Conservation (phyloP, 2,113 vertebrate genomes). For the Sylvilagus bachmani region DNA sequence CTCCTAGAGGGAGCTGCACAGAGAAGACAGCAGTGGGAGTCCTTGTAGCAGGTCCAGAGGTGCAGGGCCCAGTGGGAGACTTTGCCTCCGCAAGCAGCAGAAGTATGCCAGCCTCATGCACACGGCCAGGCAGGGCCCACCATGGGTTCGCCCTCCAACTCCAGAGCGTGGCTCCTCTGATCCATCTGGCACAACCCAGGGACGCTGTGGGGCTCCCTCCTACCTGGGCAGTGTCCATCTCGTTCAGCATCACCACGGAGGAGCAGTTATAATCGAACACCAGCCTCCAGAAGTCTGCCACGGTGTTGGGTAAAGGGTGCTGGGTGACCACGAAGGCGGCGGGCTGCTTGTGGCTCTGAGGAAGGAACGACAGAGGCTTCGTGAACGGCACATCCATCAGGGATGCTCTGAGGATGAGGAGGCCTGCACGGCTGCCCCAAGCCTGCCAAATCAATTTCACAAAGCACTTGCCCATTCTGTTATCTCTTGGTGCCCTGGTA, state of each 20-base stretch:
- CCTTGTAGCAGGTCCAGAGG: background rate
- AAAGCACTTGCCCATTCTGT: slow-evolving; percentile 83
- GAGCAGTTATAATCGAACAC: slow-evolving; percentile 99
- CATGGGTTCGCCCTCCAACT: background rate
- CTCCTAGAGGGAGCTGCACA: background rate
- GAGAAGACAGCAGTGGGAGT: background rate
- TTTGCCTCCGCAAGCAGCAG: background rate
- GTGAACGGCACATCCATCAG: slow-evolving; percentile 77
- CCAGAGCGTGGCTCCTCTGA: background rate
- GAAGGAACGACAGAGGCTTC: slow-evolving; percentile 84
- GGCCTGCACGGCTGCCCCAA: slow-evolving; percentile 72
- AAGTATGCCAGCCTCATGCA: background rate
- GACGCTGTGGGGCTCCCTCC: background rate
- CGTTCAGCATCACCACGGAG: slow-evolving; percentile 98
- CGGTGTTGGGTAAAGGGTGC: slow-evolving; percentile 97
- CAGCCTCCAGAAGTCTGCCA: slow-evolving; percentile 98
- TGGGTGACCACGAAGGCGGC: slow-evolving; percentile 99
- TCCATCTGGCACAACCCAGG: no score
- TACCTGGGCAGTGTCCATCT: slow-evolving; percentile 98
- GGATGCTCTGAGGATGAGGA: slow-evolving; percentile 79
- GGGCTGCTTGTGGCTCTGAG: slow-evolving; percentile 98
- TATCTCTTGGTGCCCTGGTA: slow-evolving; percentile 70
- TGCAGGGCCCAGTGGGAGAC: background rate
- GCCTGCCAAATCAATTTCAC: slow-evolving; percentile 86
- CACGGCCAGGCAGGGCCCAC: background rate